Evolutionary conservation across 2,888 invertebrate genomes (phyloP).

Genomic region (Mechanitis mazaeus): DNA sequence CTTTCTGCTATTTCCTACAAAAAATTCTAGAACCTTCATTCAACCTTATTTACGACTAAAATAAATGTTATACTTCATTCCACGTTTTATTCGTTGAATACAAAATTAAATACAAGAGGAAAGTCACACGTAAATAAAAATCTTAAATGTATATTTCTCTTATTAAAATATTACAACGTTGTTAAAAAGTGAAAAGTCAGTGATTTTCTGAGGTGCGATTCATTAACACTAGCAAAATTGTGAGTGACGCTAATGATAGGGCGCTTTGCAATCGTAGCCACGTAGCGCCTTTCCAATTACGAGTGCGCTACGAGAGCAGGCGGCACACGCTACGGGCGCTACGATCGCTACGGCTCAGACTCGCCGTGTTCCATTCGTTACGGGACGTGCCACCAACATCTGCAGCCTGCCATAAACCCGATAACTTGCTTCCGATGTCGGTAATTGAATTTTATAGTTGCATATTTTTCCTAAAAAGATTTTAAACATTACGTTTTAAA

Average conservation of each 20-base stretch:
- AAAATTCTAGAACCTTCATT: not conserved
- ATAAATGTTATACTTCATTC: too few relatives aligned
- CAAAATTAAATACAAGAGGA: too few relatives aligned
- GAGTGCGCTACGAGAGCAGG: constrained; percentile 36
- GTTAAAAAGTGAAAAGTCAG: constrained; percentile 13
- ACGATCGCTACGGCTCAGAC: constrained; percentile 37
- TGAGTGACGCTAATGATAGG: constrained; percentile 75
- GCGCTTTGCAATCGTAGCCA: constrained; percentile 53
- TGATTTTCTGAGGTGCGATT: constrained; percentile 23
- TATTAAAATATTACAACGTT: constrained; percentile 8
- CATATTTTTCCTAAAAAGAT: constrained; percentile 2
- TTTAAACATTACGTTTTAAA: not conserved
- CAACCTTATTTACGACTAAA: not conserved
- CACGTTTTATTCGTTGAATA: too few relatives aligned
- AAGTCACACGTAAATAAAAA: too few relatives aligned
- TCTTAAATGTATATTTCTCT: not conserved
- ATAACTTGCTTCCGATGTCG: constrained; percentile 52
- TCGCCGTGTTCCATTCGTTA: constrained; percentile 69
- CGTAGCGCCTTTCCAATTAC: constrained; percentile 68
- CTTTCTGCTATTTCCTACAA: constrained; percentile 37
- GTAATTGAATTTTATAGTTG: constrained; percentile 16
- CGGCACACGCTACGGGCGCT: constrained; percentile 15
- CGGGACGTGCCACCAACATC: constrained; percentile 66
- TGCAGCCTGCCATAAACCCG: constrained; percentile 49
- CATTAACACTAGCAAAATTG: constrained; percentile 43